Evolutionary conservation across 2,797 vertebrate species (phyloP).

Genomic region (Propithecus deckenii): DNA sequence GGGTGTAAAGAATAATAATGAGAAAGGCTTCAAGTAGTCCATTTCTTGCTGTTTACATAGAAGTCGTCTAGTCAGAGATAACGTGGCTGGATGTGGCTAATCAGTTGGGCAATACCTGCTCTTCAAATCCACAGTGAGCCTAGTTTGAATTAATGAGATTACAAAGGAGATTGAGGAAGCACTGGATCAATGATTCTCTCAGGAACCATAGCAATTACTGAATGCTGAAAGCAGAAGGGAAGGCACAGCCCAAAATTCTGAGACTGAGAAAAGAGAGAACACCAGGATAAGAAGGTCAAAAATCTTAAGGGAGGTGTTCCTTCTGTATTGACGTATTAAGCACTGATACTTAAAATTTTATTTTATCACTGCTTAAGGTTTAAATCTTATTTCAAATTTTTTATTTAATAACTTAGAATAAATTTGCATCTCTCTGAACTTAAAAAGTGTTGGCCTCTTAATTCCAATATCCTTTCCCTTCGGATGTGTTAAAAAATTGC

Average conservation of each 20-base stretch:
- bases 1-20: background rate
- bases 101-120: background rate
- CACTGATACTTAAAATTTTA: background rate
- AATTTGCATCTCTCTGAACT: background rate
- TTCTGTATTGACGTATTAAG: background rate
- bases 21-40: background rate
- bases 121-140: background rate
- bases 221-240: background rate
- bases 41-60: background rate
- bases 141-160: background rate
- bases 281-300: background rate
- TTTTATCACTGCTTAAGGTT: background rate
- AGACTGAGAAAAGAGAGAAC: background rate
- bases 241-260: background rate
- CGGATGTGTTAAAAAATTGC: background rate
- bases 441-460: background rate
- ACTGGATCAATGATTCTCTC: background rate
- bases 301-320: background rate
- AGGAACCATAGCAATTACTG: background rate
- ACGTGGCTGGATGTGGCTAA: background rate
- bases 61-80: background rate
- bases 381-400: background rate
- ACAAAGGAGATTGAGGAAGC: background rate
- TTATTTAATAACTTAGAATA: background rate
- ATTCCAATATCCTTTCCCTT: background rate